Conservation (phyloP, 2,113 vertebrate genomes). For the Neotoma lepida region DNA sequence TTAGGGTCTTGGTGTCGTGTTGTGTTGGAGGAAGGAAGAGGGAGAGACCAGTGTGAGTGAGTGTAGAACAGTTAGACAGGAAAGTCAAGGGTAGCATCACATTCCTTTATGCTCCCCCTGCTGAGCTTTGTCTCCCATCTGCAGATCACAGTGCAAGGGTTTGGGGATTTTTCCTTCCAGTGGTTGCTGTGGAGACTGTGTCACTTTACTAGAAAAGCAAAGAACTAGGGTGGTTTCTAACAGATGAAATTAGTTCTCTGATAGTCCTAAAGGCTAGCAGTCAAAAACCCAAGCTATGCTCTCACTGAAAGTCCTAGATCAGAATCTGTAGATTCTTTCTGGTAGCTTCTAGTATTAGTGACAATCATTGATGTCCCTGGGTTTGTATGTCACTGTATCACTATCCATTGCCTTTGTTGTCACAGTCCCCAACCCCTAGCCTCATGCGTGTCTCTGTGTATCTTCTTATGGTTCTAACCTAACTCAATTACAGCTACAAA, state of each 20-base stretch:
- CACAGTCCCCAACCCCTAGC: neutral
- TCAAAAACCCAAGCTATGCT: neutral
- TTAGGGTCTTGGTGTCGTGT: neutral
- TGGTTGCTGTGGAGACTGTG: neutral
- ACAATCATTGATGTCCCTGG: too few species aligned
- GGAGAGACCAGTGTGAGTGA: too few species aligned
- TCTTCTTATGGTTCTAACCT: neutral
- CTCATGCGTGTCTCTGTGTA: neutral
- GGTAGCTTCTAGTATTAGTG: neutral
- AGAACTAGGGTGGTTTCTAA: neutral
- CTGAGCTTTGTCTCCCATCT: neutral
- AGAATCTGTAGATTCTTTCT: neutral
- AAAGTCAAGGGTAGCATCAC: neutral
- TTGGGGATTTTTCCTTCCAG: neutral
- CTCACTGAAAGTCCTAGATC: too few species aligned
- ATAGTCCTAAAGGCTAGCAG: neutral
- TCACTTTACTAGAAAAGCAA: neutral
- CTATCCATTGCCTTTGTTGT: neutral
- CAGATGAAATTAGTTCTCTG: neutral
- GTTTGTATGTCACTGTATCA: neutral
- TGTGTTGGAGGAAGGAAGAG: neutral
- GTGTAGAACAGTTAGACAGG: too few species aligned
- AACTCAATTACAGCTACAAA: neutral
- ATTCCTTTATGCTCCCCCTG: neutral
- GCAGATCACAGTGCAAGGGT: neutral